Evolutionary conservation across 2,888 invertebrate species (phyloP), one percentile per base, ranked within the genome.

Genomic region (Germaria angustata): DNA sequence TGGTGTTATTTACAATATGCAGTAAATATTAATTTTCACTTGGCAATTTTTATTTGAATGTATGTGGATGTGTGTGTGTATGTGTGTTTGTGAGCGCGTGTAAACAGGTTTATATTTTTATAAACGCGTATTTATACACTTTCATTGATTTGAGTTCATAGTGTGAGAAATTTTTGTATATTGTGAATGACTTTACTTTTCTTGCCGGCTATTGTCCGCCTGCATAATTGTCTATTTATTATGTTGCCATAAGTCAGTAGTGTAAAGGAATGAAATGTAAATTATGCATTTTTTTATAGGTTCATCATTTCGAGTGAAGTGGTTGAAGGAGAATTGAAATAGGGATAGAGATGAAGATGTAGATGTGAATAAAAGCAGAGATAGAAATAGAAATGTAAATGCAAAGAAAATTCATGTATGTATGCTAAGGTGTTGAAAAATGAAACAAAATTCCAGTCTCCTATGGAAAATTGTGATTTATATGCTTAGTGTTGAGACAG

Each of bases 11-110:
- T 82, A 78, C 78, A 79, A 65, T 75, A 78, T 72, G 59, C 73
- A 65, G 81, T 81, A 78, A 81, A 81, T 81, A 82, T 79, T 82
- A 68, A 78, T 82, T 82, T 82, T 79, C 75, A 82, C 82, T 79
- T 75, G 75, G 78, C 22, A 71, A 65, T 78, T 78, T 68, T 77
- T 57, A 28, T 66, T 36, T 75, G 22, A 53, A 65, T 73, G 28
- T 28, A 72, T 61, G 59, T 75, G 22, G 41, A 65, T 73, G 28
- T 28, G 61, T 61, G 59, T 24, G 6, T 66, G 36, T 36, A n/a
- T 41, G 46, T 59, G 24, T 17, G 24, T 44, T 65, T 65, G 39
- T 41, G 46, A 49, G 24, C n/a, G 24, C 34, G 55, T 65, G 39
- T 49, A 22, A 75, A 41, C 66, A 66, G 57, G 66, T 75, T 75